Base-by-base conservation (phyloP, 2,113 vertebrate genomes). In the Limnothrissa miodon region DNA sequence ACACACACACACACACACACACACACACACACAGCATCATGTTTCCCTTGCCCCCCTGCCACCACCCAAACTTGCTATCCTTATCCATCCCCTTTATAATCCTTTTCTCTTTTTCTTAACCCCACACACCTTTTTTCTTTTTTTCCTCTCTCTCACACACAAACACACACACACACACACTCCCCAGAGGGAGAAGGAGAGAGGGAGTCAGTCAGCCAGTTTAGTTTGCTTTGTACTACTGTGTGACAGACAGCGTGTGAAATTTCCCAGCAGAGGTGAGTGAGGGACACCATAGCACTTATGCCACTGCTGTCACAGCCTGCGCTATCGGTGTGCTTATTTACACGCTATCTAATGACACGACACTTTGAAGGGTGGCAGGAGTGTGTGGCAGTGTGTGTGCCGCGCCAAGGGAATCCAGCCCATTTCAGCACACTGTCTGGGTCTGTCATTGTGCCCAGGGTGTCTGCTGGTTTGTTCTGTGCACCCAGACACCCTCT, bases 211-310 rank as follows among this genome's bases (percentile, higher is more conserved):
- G n/a, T 81, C 45, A 36, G 46, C 21, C 42, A 81, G 33, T 6
- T 39, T 10, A n/a, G n/a, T n/a, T n/a, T n/a, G 78, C 59, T 70
- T 9, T 70, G 70, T 39, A 5, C 70, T 51, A 59, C 83, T 82
- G 87, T 91, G 87, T 42, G 42, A 42, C 42, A 42, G 42, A 87
- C 90, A 90, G 89, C 59, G 82, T 91, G 92, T 90, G 89, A 92
- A 91, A 90, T 81, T 85, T 89, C 88, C 89, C 89, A 86, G 88
- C 87, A 86, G 81, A 78, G 88, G 88, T 82, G 85, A 86, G 85
- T 21, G 66, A 74, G 66, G 66, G 84, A 80, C 10, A 88, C 56
- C n/a, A n/a, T n/a, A n/a, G n/a, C n/a, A n/a, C n/a, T n/a, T n/a
- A n/a, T n/a, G n/a, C n/a, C n/a, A n/a, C n/a, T n/a, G n/a, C n/a